Percentiles rank a stretch among this genome's conserved stretches.
These are phyloP conservation scores for Anthonomus grandis DNA, from an alignment of 1,140 invertebrate species.

Conservation along the genomic window DNA sequence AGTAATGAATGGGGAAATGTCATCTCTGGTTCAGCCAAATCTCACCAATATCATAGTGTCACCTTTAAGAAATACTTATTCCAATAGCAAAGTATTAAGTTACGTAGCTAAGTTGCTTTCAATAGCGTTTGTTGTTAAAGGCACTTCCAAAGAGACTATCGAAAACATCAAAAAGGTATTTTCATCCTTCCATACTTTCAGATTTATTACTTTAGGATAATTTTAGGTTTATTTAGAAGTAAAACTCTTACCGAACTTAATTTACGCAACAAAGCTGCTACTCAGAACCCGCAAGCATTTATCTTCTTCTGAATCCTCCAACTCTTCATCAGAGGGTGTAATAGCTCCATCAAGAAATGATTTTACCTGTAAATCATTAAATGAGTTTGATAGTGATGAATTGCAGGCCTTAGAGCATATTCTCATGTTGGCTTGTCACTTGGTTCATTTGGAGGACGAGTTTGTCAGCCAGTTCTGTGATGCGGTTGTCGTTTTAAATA, in stretches of 20 bases:
- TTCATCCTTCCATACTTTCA: too few relatives aligned
- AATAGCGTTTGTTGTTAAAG: constrained; percentile 63
- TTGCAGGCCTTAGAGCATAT: constrained; percentile 63
- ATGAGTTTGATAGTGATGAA: constrained; percentile 56
- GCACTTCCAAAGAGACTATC: constrained; percentile 53
- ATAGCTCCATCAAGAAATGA: constrained; percentile 5
- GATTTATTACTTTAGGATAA: background rate
- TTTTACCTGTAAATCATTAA: constrained; percentile 45
- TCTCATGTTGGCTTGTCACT: constrained; percentile 65
- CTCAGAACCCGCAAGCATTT: constrained; percentile 47
- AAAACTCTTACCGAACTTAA: constrained; percentile 72
- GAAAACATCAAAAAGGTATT: constrained; percentile 58
- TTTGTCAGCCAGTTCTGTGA: constrained; percentile 77
- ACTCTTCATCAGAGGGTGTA: constrained; percentile 9
- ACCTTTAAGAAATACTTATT: constrained; percentile 63
- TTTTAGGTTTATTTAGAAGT: constrained; percentile 66
- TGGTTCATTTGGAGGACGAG: constrained; percentile 65
- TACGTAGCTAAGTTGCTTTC: constrained; percentile 68
- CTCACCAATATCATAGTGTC: constrained; percentile 65
- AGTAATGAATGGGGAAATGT: constrained; percentile 70
- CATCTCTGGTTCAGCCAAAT: constrained; percentile 67
- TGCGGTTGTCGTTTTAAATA: constrained; percentile 65
- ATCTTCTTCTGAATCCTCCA: constrained; percentile 21
- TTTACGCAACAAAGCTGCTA: constrained; percentile 68
- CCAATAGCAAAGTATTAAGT: constrained; percentile 61